Evolutionary conservation across 2,113 vertebrate genomes (phyloP).

Genomic region (Callipepla squamata): DNA sequence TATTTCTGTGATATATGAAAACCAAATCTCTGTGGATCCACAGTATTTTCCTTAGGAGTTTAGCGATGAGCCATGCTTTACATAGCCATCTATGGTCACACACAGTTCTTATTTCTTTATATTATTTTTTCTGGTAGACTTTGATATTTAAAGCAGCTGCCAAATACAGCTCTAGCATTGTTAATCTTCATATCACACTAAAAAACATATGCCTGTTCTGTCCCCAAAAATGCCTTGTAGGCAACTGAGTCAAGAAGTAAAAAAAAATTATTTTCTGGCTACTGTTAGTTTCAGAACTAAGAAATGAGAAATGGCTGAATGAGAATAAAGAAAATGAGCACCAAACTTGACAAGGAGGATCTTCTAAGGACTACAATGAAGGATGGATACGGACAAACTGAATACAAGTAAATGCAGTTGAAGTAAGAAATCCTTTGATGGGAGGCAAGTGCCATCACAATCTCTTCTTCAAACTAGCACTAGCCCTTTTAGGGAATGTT

Average conservation of each 20-base stretch:
- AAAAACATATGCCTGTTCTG: not conserved
- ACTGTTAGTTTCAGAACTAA: not conserved
- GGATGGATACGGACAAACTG: not conserved
- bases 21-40: conserved; percentile 8
- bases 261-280: not conserved
- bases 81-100: not conserved
- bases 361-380: conserved; percentile 16
- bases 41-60: not conserved
- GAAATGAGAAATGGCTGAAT: not conserved
- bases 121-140: conserved; percentile 18
- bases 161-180: conserved; percentile 37
- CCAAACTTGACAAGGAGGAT: not conserved
- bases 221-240: not conserved
- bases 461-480: not conserved
- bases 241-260: conserved; percentile 1
- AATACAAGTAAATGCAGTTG: conserved; percentile 9
- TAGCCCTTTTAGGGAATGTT: not conserved
- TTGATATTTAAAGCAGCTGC: conserved; percentile 32
- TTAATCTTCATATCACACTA: conserved; percentile 37
- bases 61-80: conserved; percentile 40
- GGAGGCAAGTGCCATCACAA: not conserved
- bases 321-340: not conserved
- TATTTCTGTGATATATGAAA: not conserved
- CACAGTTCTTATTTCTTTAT: conserved; percentile 28
- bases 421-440: not conserved